These are phyloP conservation scores for Vipera latastei DNA, from an alignment of 2,797 vertebrate genomes.

Conservation along the genomic window DNA sequence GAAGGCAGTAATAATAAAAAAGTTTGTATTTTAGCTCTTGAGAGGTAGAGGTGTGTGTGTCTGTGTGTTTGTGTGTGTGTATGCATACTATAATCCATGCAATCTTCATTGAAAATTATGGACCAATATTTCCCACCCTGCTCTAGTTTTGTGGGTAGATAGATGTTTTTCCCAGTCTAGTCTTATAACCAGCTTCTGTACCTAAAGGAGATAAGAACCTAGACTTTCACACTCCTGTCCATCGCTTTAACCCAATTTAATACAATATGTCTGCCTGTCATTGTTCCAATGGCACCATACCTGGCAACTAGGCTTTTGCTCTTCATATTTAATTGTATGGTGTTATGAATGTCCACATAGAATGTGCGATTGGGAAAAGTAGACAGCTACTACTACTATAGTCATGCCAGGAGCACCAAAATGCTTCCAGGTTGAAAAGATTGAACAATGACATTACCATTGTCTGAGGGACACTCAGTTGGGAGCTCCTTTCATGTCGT, in stretches of 20 bases:
- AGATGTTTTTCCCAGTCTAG: neutral
- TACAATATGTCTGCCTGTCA: neutral
- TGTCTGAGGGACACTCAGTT: too few relatives aligned
- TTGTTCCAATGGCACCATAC: neutral
- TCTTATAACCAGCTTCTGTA: neutral
- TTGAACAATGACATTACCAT: too few relatives aligned
- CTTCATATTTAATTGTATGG: neutral
- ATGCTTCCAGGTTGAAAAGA: too few relatives aligned
- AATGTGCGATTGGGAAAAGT: neutral
- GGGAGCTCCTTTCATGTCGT: too few relatives aligned
- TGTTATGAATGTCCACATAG: too few relatives aligned
- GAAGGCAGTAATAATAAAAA: neutral
- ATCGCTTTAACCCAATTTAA: neutral
- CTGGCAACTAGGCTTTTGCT: neutral
- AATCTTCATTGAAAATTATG: neutral
- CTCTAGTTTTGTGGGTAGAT: neutral
- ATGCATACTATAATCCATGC: neutral
- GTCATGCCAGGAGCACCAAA: too few relatives aligned
- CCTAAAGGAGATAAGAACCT: neutral
- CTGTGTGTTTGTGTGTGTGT: neutral
- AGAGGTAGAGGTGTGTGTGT: neutral
- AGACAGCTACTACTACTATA: neutral
- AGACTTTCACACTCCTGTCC: neutral
- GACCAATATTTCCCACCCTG: neutral
- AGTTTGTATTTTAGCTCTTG: neutral